These are phyloP conservation scores for Diplolepis rosae DNA, from an alignment of 2,888 invertebrate species.

Conservation along the genomic window DNA sequence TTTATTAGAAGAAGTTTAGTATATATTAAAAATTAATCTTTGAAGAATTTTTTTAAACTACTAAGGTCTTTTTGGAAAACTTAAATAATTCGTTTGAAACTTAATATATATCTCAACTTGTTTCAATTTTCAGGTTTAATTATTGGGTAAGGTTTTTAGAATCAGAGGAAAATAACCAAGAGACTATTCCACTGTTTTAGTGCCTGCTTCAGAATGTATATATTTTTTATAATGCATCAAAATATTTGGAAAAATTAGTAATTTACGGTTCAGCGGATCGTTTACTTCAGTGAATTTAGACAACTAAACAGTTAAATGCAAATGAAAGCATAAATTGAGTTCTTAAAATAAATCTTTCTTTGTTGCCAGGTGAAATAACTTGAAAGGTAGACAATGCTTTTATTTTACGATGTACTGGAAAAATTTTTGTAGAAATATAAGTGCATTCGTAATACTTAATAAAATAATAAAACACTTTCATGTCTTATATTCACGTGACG, in stretches of 20 bases:
- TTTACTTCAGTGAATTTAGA: not conserved
- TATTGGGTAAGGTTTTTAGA: no score
- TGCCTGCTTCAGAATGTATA: no score
- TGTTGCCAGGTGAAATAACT: conserved; percentile 14
- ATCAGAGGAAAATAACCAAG: no score
- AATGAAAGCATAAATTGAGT: conserved; percentile 19
- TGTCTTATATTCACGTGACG: conserved; percentile 8
- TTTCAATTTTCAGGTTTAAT: no score
- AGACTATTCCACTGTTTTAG: no score
- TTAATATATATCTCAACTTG: no score
- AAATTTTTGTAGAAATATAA: not conserved
- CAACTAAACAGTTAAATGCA: conserved; percentile 9
- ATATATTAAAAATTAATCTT: no score
- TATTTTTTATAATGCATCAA: no score
- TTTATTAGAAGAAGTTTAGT: no score
- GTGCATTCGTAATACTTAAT: conserved; percentile 26
- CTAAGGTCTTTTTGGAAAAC: no score
- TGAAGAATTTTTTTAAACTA: no score
- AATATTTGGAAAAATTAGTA: not conserved
- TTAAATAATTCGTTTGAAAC: no score
- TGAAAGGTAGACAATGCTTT: not conserved
- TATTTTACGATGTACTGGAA: not conserved
- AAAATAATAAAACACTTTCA: conserved; percentile 30
- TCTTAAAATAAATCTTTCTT: conserved; percentile 14
- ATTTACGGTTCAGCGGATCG: not conserved